Conservation (phyloP, 1,140 invertebrate species). For the Drosophila simulans region DNA sequence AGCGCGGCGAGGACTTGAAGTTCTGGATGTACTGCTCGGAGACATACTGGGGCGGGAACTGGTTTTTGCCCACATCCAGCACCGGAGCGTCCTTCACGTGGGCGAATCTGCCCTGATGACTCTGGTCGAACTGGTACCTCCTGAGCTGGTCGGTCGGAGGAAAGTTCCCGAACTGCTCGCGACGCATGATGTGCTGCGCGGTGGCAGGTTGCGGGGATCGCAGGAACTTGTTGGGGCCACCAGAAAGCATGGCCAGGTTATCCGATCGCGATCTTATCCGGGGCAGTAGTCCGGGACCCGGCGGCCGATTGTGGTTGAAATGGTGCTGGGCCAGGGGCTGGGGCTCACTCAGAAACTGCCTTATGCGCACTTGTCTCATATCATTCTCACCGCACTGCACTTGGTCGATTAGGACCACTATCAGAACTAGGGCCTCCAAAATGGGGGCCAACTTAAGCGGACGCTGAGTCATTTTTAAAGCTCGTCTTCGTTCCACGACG, state of each 20-base stretch:
- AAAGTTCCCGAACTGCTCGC: constrained; percentile 42
- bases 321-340: constrained; percentile 7
- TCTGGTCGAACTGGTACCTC: constrained; percentile 40
- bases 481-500: constrained; percentile 63
- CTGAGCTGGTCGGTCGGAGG: constrained; percentile 18
- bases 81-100: constrained; percentile 62
- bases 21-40: constrained; percentile 66
- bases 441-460: constrained; percentile 20
- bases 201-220: constrained; percentile 30
- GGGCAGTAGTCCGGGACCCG: constrained; percentile 13
- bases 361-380: constrained; percentile 45
- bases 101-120: constrained; percentile 44
- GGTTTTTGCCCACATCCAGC: constrained; percentile 64
- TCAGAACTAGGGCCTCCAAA: constrained; percentile 21
- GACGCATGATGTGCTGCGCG: constrained; percentile 60
- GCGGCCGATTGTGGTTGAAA: constrained; percentile 41
- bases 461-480: constrained; percentile 41
- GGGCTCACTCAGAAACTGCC: constrained; percentile 63
- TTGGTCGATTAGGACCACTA: constrained; percentile 23
- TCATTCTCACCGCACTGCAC: constrained; percentile 31
- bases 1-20: constrained; percentile 70
- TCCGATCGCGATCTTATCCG: constrained; percentile 50
- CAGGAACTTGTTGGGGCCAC: constrained; percentile 19
- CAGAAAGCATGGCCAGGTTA: constrained; percentile 16
- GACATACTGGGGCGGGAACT: constrained; percentile 54